Percentiles rank a stretch among this genome's conserved stretches.
These are phyloP conservation scores for Sakesphorus luctuosus DNA, from an alignment of 2,113 vertebrate species.

Conservation along the genomic window DNA sequence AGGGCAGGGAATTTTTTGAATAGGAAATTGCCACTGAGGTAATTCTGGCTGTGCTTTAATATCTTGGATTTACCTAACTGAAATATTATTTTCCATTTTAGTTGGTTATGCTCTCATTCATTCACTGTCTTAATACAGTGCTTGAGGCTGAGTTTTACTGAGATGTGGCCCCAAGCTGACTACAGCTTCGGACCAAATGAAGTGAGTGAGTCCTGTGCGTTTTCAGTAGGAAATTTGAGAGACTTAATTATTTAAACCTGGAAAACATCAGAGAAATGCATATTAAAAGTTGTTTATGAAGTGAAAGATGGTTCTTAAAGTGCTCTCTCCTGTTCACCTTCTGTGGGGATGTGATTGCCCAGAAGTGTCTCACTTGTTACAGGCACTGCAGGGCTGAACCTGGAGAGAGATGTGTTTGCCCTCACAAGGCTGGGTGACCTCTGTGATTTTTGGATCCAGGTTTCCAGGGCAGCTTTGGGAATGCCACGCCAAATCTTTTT, in stretches of 20 bases:
- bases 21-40: not conserved
- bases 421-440: not conserved
- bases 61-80: not conserved
- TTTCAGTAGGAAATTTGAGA: not conserved
- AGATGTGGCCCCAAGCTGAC: not conserved
- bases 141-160: not conserved
- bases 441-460: not conserved
- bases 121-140: not conserved
- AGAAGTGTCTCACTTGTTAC: not conserved
- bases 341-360: not conserved
- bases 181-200: fast-evolving
- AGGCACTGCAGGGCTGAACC: not conserved
- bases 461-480: constrained; percentile 10
- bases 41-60: not conserved
- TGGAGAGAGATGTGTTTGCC: not conserved
- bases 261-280: not conserved
- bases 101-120: not conserved
- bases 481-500: not conserved
- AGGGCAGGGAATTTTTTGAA: not conserved
- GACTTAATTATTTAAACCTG: not conserved
- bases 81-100: not conserved
- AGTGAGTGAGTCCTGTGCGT: not conserved
- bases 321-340: not conserved
- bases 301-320: not conserved
- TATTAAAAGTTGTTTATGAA: not conserved